A percentile compares a stretch with the other conserved stretches of the same genome.
These are phyloP conservation scores for Andrena hattorfiana DNA, from an alignment of 2,888 invertebrate species.

Conservation along the genomic window DNA sequence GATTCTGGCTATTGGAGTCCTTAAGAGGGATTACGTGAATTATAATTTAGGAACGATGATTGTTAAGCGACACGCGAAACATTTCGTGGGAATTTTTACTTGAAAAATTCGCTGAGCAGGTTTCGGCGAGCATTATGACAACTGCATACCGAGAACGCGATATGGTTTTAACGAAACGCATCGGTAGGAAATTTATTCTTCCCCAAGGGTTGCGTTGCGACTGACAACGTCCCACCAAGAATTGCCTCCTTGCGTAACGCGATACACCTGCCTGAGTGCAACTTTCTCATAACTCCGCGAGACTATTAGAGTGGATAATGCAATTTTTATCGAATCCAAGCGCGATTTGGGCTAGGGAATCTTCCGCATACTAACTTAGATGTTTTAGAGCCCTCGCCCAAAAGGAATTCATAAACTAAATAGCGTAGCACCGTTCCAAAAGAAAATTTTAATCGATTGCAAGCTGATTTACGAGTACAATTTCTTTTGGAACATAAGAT, in stretches of 20 bases:
- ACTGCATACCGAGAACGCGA: not conserved
- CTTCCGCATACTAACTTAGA: too few species aligned
- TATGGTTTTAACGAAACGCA: not conserved
- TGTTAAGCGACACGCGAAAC: not conserved
- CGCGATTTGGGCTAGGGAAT: too few species aligned
- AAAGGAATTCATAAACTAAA: too few species aligned
- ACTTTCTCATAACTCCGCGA: not conserved
- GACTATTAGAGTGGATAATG: too few species aligned
- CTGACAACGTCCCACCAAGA: not conserved
- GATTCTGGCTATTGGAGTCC: not conserved
- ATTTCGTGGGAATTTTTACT: not conserved
- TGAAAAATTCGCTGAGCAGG: not conserved
- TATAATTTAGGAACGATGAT: not conserved
- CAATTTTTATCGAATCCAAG: too few species aligned
- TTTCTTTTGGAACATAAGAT: not conserved
- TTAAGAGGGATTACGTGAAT: not conserved
- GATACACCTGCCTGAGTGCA: not conserved
- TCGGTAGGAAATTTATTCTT: not conserved
- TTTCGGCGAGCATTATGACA: not conserved
- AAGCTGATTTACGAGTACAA: not conserved
- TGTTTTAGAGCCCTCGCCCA: too few species aligned
- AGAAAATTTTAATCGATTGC: not conserved
- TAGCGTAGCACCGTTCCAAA: not conserved
- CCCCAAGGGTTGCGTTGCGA: not conserved
- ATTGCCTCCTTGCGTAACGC: not conserved